Base-by-base conservation (phyloP, 2,113 vertebrate species). In the Panthera uncia region DNA sequence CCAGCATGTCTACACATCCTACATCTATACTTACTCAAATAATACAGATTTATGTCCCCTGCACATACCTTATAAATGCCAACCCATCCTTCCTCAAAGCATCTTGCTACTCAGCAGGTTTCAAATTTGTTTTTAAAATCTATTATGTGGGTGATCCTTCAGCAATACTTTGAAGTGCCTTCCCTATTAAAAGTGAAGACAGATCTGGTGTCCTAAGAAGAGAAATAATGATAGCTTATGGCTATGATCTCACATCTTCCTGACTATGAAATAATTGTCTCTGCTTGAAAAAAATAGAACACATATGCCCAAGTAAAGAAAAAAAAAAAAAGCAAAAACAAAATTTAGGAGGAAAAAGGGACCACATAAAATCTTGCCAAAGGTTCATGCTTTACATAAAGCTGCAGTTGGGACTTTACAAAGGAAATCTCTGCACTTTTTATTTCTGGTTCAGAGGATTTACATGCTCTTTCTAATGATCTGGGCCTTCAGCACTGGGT, bases 361-460 rank as follows among this genome's bases (percentile, higher is more conserved):
- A 73, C 73, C 33, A 89, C 79, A 84, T 71, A 91, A 98, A 97
- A 96, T 19, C 6, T 25, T 94, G 97, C 89, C 96, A 98, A 83
- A 96, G 96, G 95, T 98, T 97, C 23, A 13, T 98, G 97, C 98
- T 98, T 98, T 98, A 98, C 98, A 98, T 98, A 97, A 97, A 98
- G 97, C 94, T 97, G 98, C 97, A 98, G 98, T 97, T 97, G 96
- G 96, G 98, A 97, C 96, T 98, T 97, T 97, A 98, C 98, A 98
- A 97, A 98, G 98, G 98, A 98, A 99, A 98, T 97, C 99, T 98
- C 97, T 98, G 97, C 96, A 98, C 98, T 98, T 98, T 98, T 99
- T 99, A 99, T 98, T 99, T 99, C 98, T 98, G 99, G 99, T 99
- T 99, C 99, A 99, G 97, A 97, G 98, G 97, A 98, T 98, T 99